Evolutionary conservation across 1,140 invertebrate genomes (phyloP).

Genomic region (Leptopilina clavipes): DNA sequence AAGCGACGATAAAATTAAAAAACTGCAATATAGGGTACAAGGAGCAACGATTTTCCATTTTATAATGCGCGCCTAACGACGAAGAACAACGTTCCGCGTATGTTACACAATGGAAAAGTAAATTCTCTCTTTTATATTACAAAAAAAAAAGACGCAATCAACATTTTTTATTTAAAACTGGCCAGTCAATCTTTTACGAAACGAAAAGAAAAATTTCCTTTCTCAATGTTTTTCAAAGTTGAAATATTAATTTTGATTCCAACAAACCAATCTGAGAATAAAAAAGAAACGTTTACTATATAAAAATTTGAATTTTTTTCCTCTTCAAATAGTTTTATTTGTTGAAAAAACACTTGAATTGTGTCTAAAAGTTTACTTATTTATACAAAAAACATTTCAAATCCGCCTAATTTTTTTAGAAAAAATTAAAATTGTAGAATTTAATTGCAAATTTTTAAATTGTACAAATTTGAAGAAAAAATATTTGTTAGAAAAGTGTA

Average conservation of each 20-base stretch:
- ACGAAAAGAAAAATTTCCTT: not conserved
- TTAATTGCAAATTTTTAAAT: no score
- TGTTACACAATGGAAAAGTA: not conserved
- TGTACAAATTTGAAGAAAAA: no score
- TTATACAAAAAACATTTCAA: no score
- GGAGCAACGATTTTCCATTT: constrained; percentile 25
- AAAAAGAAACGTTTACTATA: no score
- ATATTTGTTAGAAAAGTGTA: no score
- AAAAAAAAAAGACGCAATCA: not conserved
- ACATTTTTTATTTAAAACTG: not conserved
- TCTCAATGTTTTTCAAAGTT: not conserved
- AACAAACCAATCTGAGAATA: no score
- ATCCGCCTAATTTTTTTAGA: no score
- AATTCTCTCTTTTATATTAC: not conserved
- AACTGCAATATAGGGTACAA: constrained; percentile 23
- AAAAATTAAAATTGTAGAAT: no score
- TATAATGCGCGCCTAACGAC: constrained; percentile 27
- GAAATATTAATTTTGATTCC: no score
- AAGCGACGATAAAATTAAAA: constrained; percentile 24
- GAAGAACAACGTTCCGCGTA: constrained; percentile 6
- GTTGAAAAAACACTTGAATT: no score
- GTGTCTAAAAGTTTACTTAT: no score
- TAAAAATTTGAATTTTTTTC: no score
- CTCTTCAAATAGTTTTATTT: not conserved
- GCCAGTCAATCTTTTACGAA: not conserved